Evolutionary conservation across 2,797 vertebrate genomes (phyloP).

Genomic region (Sebastes oblongus): DNA sequence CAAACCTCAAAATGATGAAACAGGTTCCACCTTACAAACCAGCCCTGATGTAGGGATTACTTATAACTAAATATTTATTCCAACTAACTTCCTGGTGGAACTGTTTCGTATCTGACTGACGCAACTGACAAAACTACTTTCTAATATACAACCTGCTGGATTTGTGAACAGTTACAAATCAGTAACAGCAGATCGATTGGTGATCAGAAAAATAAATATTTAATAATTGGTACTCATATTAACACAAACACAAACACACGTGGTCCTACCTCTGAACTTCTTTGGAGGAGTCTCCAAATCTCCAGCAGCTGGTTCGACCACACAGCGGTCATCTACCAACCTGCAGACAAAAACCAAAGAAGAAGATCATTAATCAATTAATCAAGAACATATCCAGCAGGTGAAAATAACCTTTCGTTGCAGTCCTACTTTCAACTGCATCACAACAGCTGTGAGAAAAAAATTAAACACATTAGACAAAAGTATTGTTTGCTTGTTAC

Average conservation of each 20-base stretch:
- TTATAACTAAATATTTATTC: not conserved
- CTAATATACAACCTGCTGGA: not conserved
- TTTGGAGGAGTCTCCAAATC: constrained; percentile 97
- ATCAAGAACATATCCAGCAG: too few relatives aligned
- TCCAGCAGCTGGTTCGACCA: constrained; percentile 93
- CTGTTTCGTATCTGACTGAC: not conserved
- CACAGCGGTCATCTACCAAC: constrained; percentile 96
- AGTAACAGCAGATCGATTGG: not conserved
- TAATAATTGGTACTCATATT: not conserved
- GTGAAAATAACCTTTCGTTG: too few relatives aligned
- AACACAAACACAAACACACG: not conserved
- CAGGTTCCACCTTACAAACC: not conserved
- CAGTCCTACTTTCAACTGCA: too few relatives aligned
- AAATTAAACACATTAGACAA: too few relatives aligned
- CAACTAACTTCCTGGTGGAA: not conserved
- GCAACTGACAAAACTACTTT: not conserved
- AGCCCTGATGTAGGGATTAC: not conserved
- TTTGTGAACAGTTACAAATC: too few relatives aligned
- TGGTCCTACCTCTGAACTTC: constrained; percentile 94
- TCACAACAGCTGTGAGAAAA: too few relatives aligned
- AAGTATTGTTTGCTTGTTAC: too few relatives aligned
- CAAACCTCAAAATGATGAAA: not conserved
- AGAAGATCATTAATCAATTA: not conserved
- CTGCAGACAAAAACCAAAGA: constrained; percentile 67
- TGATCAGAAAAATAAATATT: not conserved